Percentiles rank a stretch among this genome's conserved stretches.
Evolutionary conservation across 2,113 vertebrate genomes (phyloP).

Genomic region (Merops nubicus): DNA sequence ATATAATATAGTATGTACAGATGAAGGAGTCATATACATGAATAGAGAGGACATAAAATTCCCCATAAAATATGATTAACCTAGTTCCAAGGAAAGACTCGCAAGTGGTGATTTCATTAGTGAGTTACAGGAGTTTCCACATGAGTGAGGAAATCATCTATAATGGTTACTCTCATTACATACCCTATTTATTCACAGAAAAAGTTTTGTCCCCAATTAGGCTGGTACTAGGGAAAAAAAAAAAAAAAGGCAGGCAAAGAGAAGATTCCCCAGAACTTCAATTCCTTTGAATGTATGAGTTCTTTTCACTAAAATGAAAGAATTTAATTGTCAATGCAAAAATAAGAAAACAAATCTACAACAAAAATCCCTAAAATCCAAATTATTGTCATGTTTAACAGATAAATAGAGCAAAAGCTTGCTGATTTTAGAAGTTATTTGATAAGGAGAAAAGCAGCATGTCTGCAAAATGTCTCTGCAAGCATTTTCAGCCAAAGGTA

Average conservation of each 20-base stretch:
- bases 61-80: constrained; percentile 54
- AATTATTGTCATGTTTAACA: neutral
- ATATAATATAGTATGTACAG: neutral
- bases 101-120: constrained; percentile 51
- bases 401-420: neutral
- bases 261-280: neutral
- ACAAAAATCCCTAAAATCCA: neutral
- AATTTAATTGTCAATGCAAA: neutral
- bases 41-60: constrained; percentile 34
- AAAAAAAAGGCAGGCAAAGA: neutral
- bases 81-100: constrained; percentile 45
- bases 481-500: neutral
- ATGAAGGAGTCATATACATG: constrained; percentile 9
- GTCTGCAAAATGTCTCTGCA: neutral
- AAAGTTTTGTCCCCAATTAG: constrained; percentile 24
- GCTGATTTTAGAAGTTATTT: neutral
- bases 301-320: neutral
- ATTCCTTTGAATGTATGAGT: neutral
- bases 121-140: constrained; percentile 31
- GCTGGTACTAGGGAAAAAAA: neutral
- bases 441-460: neutral
- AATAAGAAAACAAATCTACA: neutral
- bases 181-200: constrained; percentile 47
- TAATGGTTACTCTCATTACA: constrained; percentile 55
- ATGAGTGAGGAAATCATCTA: constrained; percentile 36